Conservation (phyloP, 1,140 invertebrate genomes). For the Drosophila pallidifrons region DNA sequence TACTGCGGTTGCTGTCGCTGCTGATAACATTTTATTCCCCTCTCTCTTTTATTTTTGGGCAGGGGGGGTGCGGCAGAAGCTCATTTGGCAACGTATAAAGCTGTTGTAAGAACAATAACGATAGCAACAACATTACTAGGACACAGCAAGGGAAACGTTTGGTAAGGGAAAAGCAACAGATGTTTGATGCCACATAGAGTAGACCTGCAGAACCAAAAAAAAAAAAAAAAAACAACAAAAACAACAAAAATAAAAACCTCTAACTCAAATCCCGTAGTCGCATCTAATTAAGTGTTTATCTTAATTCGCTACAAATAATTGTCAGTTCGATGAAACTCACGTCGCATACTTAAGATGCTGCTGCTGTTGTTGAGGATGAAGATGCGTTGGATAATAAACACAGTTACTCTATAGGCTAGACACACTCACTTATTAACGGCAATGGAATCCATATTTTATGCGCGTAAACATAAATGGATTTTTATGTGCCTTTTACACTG, state of each 20-base stretch:
- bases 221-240: no score
- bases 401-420: constrained; percentile 17
- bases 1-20: background rate
- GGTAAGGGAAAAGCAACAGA: constrained; percentile 18
- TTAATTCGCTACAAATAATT: constrained; percentile 67
- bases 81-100: constrained; percentile 39
- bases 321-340: constrained; percentile 55
- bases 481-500: constrained; percentile 3
- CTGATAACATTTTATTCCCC: constrained; percentile 20
- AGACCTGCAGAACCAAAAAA: background rate
- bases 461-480: constrained; percentile 13
- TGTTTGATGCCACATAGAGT: constrained; percentile 24
- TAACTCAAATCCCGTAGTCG: background rate
- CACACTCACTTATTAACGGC: background rate
- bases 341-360: background rate
- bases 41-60: no score
- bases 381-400: constrained; percentile 13
- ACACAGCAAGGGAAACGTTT: constrained; percentile 2
- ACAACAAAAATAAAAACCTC: background rate
- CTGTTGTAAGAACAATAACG: constrained; percentile 27
- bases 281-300: constrained; percentile 72
- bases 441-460: constrained; percentile 12
- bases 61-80: constrained; percentile 3
- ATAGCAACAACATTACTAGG: constrained; percentile 30
- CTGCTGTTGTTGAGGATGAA: no score